Base-by-base conservation (phyloP, 23 tunicate genomes). In the Halocynthia roretzi region DNA sequence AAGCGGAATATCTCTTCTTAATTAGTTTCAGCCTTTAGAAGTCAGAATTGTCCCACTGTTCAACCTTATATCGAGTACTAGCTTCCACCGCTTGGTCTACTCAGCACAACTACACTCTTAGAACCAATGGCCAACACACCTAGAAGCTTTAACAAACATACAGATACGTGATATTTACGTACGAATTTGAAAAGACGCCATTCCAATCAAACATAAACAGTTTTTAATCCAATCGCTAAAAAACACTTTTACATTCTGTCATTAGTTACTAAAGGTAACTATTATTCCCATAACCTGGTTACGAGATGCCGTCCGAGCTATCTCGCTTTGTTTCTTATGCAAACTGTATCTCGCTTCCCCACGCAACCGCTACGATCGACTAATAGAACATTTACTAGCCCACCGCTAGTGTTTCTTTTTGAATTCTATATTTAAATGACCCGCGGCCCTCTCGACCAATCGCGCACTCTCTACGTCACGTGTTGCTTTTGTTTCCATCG, bases 361-460 rank as follows among this genome's bases (percentile, higher is more conserved):
- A 74, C 78, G 55, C 63, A 74, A 74, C 78, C 31, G 78, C 64
- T 54, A 54, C 44, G 44, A 31, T 31, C 44, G 44, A 31, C 44
- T 31, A 31, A 31, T 31, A 31, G 44, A 31, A 14, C 31, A 48
- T 17, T 50, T 74, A 22, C 60, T 74, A 44, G 56, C 78, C 64
- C 60, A 12, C 56, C 78, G 55, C 78, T 22, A 74, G 56, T 52
- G 62, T 54, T 20, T 54, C 50, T 53, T 22, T 85, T 85, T 80
- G 80, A 85, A 80, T 66, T 68, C 51, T 74, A 11, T 61, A 61
- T 80, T 89, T 84, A 80, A 89, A 89, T 82, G 58, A 70, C 88
- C 96, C 96, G 96, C 96, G 81, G 76, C 52, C 81, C 23, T 53
- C 56, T 54, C 74, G 57, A 52, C 96, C 96, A 89, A 89, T 89